These are phyloP conservation scores for Cottus gobio DNA, from an alignment of 2,113 vertebrate species.

Conservation along the genomic window DNA sequence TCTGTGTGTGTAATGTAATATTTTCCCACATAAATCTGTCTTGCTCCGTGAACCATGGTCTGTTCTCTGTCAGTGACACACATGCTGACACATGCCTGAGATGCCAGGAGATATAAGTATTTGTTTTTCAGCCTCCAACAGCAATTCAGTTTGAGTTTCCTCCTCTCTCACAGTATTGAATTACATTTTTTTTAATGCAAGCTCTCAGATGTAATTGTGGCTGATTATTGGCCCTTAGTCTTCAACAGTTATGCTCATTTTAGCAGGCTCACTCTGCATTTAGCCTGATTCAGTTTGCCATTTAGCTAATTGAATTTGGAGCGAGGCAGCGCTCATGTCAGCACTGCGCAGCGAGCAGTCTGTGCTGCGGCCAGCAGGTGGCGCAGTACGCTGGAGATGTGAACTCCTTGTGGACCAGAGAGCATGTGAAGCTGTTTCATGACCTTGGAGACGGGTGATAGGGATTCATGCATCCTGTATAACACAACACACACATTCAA, in stretches of 20 bases:
- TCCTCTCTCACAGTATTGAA: conserved; percentile 44
- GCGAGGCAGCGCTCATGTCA: conserved; percentile 25
- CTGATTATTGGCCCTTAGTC: conserved; percentile 50
- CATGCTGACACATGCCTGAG: conserved; percentile 16
- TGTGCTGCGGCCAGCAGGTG: conserved; percentile 68
- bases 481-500: not conserved
- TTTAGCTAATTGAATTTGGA: conserved; percentile 70
- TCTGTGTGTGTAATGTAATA: not conserved
- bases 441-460: conserved; percentile 42
- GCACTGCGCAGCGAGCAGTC: conserved; percentile 4
- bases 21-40: not conserved
- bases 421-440: conserved; percentile 11
- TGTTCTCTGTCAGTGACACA: not conserved
- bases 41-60: not conserved
- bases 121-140: conserved; percentile 3
- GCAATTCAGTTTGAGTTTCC: conserved; percentile 5
- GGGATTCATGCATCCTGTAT: not conserved
- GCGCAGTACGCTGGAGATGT: conserved; percentile 20
- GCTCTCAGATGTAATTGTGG: conserved; percentile 63
- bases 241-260: conserved; percentile 59
- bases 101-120: conserved; percentile 21
- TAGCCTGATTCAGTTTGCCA: conserved; percentile 60
- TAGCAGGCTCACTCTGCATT: conserved; percentile 61
- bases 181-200: conserved; percentile 40
- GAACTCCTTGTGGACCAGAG: not conserved